phyloP scores from a whole-genome alignment of 1,140 invertebrate genomes.

The Acromyrmex charruanus region DNA sequence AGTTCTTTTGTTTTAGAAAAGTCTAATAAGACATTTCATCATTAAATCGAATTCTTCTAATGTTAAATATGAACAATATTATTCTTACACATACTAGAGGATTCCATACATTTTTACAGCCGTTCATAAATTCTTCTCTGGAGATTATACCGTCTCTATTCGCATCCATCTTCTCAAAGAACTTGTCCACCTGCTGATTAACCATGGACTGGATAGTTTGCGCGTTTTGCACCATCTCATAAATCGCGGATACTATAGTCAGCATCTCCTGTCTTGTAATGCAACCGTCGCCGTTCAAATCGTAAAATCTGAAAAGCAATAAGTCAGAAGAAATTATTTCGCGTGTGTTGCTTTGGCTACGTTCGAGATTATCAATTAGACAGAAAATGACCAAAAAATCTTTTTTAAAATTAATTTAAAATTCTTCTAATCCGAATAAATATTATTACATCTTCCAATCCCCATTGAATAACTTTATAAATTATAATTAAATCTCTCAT shows the following conservation, averaged over 20 bases:
- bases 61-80: slow-evolving; percentile 7
- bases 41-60: background rate
- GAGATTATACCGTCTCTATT: slow-evolving; percentile 82
- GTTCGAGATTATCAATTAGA: slow-evolving; percentile 14
- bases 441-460: background rate
- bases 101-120: slow-evolving; percentile 80
- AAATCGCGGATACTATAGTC: slow-evolving; percentile 79
- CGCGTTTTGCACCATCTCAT: slow-evolving; percentile 79
- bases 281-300: slow-evolving; percentile 81
- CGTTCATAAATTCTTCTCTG: slow-evolving; percentile 79
- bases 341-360: background rate
- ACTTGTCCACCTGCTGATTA: slow-evolving; percentile 79
- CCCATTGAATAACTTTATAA: too few relatives aligned
- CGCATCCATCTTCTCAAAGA: slow-evolving; percentile 82
- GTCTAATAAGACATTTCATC: background rate
- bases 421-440: background rate
- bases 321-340: slow-evolving; percentile 51
- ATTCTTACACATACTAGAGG: background rate
- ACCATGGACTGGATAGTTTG: slow-evolving; percentile 72
- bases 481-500: too few relatives aligned
- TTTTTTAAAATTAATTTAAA: background rate
- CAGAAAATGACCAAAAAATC: background rate
- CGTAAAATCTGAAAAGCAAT: slow-evolving; percentile 78
- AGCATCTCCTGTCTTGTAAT: slow-evolving; percentile 82
- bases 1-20: background rate